Conservation (phyloP, 2,888 invertebrate genomes). For the Ormyrus rosae region DNA sequence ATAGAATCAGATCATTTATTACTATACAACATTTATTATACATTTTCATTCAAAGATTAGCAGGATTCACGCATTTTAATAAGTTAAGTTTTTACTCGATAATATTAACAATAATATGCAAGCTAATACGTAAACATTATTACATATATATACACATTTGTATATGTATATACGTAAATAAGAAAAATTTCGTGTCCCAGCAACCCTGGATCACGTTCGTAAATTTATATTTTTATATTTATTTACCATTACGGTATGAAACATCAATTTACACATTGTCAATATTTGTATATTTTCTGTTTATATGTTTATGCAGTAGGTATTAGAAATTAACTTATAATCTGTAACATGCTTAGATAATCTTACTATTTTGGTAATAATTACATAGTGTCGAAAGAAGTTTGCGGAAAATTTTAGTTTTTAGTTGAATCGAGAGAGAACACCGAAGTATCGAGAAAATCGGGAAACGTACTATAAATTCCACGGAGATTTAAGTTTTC, state of each 20-base stretch:
- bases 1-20: conserved; percentile 10
- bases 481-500: neutral
- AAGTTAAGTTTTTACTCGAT: conserved; percentile 3
- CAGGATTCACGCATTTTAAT: conserved; percentile 10
- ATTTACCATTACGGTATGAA: neutral
- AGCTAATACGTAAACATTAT: conserved; percentile 47
- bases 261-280: neutral
- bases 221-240: conserved; percentile 28
- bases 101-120: conserved; percentile 44
- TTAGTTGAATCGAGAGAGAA: too few species aligned
- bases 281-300: neutral
- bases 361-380: too few species aligned
- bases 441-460: too few species aligned
- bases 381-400: too few species aligned
- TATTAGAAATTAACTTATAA: too few species aligned
- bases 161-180: conserved; percentile 44
- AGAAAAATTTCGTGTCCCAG: conserved; percentile 50
- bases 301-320: neutral
- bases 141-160: neutral
- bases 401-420: too few species aligned
- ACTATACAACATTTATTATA: conserved; percentile 51
- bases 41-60: conserved; percentile 40
- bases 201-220: conserved; percentile 51
- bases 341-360: too few species aligned
- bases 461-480: neutral